These are phyloP conservation scores for Sitobion miscanthi DNA, from an alignment of 1,140 invertebrate genomes.

Conservation along the genomic window DNA sequence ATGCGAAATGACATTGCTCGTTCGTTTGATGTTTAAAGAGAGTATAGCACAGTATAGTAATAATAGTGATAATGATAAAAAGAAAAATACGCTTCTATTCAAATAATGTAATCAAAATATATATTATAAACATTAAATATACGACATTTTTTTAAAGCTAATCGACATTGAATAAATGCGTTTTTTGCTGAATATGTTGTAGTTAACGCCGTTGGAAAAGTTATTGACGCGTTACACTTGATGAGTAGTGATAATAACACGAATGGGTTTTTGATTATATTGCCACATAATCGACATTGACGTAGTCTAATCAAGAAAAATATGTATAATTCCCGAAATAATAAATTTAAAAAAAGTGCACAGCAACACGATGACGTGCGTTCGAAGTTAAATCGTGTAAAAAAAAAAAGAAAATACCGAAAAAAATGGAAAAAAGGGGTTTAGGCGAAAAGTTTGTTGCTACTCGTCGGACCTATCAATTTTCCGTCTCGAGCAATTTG, in stretches of 20 bases:
- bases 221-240: neutral
- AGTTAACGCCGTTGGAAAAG: neutral
- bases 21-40: slow-evolving; percentile 29
- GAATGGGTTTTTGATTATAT: neutral
- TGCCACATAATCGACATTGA: neutral
- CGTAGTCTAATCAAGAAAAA: neutral
- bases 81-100: neutral
- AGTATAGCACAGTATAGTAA: neutral
- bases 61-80: neutral
- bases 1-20: neutral
- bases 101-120: neutral
- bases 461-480: neutral
- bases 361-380: neutral
- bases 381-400: neutral
- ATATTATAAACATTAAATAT: neutral
- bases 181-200: neutral
- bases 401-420: neutral
- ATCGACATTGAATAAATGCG: neutral
- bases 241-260: neutral
- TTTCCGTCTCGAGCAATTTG: neutral
- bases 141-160: neutral
- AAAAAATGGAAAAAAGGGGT: neutral
- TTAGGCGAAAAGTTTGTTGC: neutral
- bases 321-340: neutral
- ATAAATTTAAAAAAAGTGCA: neutral